Evolutionary conservation across 2,113 vertebrate species (phyloP), one percentile per base, ranked within the genome.

Genomic region (Pangasianodon gigas): DNA sequence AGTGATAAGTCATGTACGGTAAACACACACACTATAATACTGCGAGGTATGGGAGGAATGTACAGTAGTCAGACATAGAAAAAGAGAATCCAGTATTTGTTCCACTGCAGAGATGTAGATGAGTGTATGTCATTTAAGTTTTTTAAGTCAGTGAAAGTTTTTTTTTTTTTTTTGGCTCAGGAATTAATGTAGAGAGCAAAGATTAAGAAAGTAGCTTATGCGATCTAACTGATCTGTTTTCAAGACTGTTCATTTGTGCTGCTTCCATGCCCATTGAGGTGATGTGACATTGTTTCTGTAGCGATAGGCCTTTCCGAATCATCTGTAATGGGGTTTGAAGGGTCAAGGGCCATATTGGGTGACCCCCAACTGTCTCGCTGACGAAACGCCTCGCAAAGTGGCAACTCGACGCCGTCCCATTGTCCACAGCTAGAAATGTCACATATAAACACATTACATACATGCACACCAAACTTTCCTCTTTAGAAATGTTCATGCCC

Each of bases 301-400:
- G 88, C 95, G 19, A 90, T 94, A 24, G 94, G 85, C 60, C 92
- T 21, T 24, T 94, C 93, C 81, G 77, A 18, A 24, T 96, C 95
- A 65, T 95, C 94, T 91, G 93, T 91, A 92, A 96, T 58, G 16
- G 94, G 71, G 26, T 58, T 93, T 84, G 93, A 26, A 0, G 97
- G 95, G 89, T 95, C 95, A 26, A 95, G 94, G 92, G 95, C 95
- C 91, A 95, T 96, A 90, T 96, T 96, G 0, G 96, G 95, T 24
- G 97, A 96, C 75, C 93, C 92, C 93, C 96, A 96, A 48, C 95
- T 96, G 94, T 99, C 98, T 91, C 91, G 93, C 91, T 96, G 96
- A 94, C 96, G 97, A 95, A 96, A 99, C 75, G 97, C 98, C 96
- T 99, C 97, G 0, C 97, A 99, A 71, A 99, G 95, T 1, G 98